phyloP scores from a whole-genome alignment of 2,888 invertebrate species.

The Harpalus rufipes region DNA sequence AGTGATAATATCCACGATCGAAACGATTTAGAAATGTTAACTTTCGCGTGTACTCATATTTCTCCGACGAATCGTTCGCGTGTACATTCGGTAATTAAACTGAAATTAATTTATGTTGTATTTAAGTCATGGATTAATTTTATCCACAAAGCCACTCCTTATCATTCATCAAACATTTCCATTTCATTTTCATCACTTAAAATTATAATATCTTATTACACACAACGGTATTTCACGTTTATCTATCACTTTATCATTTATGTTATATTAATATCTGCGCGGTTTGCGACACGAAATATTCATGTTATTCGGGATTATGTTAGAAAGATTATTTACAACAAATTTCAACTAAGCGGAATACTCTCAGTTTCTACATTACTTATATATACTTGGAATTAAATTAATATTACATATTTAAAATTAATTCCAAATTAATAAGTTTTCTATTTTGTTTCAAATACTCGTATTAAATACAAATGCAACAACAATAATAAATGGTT shows the following conservation, averaged over 20 bases:
- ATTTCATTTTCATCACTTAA: conserved; percentile 46
- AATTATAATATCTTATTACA: conserved; percentile 38
- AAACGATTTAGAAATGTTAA: too few species aligned
- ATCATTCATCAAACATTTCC: conserved; percentile 33
- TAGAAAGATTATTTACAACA: background rate
- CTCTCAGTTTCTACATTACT: background rate
- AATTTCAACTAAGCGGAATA: background rate
- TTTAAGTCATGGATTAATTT: conserved; percentile 44
- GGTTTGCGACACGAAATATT: conserved; percentile 31
- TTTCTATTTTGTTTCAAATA: too few species aligned
- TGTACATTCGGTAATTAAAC: conserved; percentile 30
- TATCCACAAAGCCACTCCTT: conserved; percentile 41
- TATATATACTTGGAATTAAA: background rate
- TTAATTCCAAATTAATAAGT: too few species aligned
- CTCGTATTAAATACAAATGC: too few species aligned
- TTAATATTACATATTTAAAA: too few species aligned
- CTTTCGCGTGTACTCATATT: conserved; percentile 33
- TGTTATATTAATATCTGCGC: conserved; percentile 29
- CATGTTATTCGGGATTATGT: background rate
- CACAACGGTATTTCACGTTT: conserved; percentile 14
- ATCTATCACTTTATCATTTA: conserved; percentile 46
- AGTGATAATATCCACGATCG: too few species aligned
- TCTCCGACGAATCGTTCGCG: conserved; percentile 23
- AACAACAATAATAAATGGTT: too few species aligned
- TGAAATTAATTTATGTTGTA: conserved; percentile 42